Conservation (phyloP, 2,888 invertebrate species). For the Slavum lentiscoides region DNA sequence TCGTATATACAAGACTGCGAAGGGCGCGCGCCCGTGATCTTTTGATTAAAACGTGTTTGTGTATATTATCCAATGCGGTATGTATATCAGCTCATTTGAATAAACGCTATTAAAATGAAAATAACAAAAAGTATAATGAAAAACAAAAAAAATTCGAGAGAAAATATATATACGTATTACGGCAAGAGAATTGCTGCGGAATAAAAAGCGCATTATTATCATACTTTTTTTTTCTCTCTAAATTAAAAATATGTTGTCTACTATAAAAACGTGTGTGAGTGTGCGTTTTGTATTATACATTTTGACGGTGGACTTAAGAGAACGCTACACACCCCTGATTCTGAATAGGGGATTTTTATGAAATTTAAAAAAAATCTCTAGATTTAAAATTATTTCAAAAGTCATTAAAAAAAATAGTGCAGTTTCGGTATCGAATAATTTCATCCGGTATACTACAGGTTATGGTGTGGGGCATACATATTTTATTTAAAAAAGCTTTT, state of each 20-base stretch:
- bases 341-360: too few species aligned
- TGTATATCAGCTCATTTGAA: constrained; percentile 44
- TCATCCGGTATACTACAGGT: too few species aligned
- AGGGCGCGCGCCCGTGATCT: constrained; percentile 45
- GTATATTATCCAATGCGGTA: constrained; percentile 13
- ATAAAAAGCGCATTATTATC: constrained; percentile 3
- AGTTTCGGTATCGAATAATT: too few species aligned
- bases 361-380: too few species aligned
- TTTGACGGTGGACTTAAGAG: neutral
- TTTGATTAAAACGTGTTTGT: constrained; percentile 49
- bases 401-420: too few species aligned
- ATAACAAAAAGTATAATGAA: constrained; percentile 3
- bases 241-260: constrained; percentile 31
- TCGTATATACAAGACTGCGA: constrained; percentile 30
- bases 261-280: neutral
- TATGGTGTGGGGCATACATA: too few species aligned
- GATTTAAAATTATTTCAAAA: too few species aligned
- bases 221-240: constrained; percentile 7
- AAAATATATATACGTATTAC: neutral
- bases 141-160: constrained; percentile 11
- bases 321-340: too few species aligned
- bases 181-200: neutral
- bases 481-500: too few species aligned
- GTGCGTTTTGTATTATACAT: too few species aligned
- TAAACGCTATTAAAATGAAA: constrained; percentile 51